Percentiles rank a stretch among this genome's conserved stretches.
phyloP scores from a whole-genome alignment of 2,888 invertebrate species.

The Endomychus coccineus region DNA sequence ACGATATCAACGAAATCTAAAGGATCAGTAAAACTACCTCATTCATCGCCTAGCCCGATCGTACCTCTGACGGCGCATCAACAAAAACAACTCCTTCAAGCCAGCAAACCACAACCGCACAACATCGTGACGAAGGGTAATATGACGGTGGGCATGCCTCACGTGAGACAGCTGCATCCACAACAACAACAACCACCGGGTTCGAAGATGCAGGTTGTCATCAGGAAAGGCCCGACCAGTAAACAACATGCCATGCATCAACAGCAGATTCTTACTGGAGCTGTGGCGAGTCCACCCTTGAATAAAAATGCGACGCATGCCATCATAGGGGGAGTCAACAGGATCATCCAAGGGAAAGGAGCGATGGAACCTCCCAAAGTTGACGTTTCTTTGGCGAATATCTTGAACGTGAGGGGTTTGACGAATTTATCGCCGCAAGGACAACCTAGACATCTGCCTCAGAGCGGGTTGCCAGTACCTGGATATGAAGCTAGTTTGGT shows the following conservation, averaged over 20 bases:
- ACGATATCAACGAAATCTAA: slow-evolving; percentile 22
- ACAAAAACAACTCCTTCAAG: slow-evolving; percentile 26
- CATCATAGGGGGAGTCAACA: slow-evolving; percentile 20
- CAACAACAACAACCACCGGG: slow-evolving; percentile 34
- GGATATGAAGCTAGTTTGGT: slow-evolving; percentile 65
- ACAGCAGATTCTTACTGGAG: slow-evolving; percentile 47
- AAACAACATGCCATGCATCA: slow-evolving; percentile 21
- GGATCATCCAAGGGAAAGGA: slow-evolving; percentile 42
- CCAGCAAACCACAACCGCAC: slow-evolving; percentile 5
- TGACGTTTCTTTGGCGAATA: slow-evolving; percentile 48
- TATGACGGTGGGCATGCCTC: slow-evolving; percentile 21
- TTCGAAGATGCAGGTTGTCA: slow-evolving; percentile 10
- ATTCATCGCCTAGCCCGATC: slow-evolving; percentile 27
- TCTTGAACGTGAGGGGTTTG: slow-evolving; percentile 45
- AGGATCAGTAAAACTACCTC: slow-evolving; percentile 28
- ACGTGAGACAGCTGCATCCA: slow-evolving; percentile 44
- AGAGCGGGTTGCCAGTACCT: slow-evolving; percentile 52
- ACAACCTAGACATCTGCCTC: slow-evolving; percentile 48
- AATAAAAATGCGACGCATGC: slow-evolving; percentile 19
- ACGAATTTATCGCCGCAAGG: slow-evolving; percentile 44
- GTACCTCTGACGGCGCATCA: slow-evolving; percentile 18
- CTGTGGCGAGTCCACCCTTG: slow-evolving; percentile 46
- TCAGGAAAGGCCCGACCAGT: slow-evolving; percentile 18
- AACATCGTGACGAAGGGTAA: slow-evolving; percentile 19
- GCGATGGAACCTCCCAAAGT: slow-evolving; percentile 50